Percentiles rank a stretch among this genome's conserved stretches.
Conservation (phyloP, 2,797 vertebrate genomes). For the Labeo calbasu region DNA sequence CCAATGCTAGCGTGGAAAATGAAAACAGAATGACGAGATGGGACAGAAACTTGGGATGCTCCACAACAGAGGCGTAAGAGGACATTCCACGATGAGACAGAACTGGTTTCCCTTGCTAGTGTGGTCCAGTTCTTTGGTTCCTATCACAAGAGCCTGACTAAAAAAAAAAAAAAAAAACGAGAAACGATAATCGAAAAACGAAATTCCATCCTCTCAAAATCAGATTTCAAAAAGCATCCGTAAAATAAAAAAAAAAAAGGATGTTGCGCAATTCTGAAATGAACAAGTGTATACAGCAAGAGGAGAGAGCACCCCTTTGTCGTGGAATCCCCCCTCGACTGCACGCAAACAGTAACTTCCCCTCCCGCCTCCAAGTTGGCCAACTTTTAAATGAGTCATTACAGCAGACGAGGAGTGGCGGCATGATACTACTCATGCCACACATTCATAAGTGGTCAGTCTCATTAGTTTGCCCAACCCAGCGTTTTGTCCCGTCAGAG, state of each 20-base stretch:
- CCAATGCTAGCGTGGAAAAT: slow-evolving; percentile 41
- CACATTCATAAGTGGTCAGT: slow-evolving; percentile 53
- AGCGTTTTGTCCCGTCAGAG: slow-evolving; percentile 71
- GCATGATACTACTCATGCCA: slow-evolving; percentile 6
- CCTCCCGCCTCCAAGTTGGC: slow-evolving; percentile 9
- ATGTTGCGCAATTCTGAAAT: slow-evolving; percentile 64
- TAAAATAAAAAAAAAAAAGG: slow-evolving; percentile 61
- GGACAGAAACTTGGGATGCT: slow-evolving; percentile 32
- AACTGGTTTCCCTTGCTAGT: slow-evolving; percentile 74
- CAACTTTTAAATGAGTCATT: slow-evolving; percentile 34
- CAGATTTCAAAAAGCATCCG: slow-evolving; percentile 59
- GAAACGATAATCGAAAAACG: background rate
- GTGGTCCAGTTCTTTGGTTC: slow-evolving; percentile 67
- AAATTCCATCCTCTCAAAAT: slow-evolving; percentile 37
- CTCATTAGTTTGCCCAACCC: slow-evolving; percentile 51
- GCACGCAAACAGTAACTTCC: slow-evolving; percentile 48
- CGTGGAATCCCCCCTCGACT: slow-evolving; percentile 23
- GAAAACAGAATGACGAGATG: background rate
- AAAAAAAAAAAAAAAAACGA: slow-evolving; percentile 36
- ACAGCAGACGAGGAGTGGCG: slow-evolving; percentile 4
- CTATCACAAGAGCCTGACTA: slow-evolving; percentile 66
- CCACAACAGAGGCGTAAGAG: slow-evolving; percentile 52
- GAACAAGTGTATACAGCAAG: slow-evolving; percentile 68
- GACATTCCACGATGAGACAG: slow-evolving; percentile 79
- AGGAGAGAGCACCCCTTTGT: slow-evolving; percentile 70